phyloP scores from a whole-genome alignment of 2,113 vertebrate genomes.

The Sturnira hondurensis region DNA sequence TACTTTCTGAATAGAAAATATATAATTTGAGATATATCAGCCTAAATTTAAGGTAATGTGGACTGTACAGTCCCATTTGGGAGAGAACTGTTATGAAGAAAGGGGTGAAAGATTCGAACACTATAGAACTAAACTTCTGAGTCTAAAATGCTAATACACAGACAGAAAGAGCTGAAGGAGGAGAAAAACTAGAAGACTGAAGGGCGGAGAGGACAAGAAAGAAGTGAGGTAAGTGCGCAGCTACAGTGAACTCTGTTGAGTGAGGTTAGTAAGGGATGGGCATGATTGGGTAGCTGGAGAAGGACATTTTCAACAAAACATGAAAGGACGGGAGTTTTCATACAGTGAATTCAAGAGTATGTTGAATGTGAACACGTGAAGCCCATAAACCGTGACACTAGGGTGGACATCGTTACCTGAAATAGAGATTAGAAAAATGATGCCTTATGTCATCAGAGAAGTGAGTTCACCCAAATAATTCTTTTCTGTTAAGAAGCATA shows the following conservation, averaged over 20 bases:
- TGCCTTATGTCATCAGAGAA: not conserved
- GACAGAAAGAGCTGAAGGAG: not conserved
- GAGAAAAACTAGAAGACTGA: not conserved
- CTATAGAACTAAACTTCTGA: not conserved
- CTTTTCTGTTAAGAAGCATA: not conserved
- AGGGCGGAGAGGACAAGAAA: not conserved
- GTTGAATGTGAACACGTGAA: not conserved
- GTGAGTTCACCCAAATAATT: not conserved
- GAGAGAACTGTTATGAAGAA: not conserved
- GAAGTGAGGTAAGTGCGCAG: too few relatives aligned
- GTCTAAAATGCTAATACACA: not conserved
- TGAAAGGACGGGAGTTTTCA: not conserved
- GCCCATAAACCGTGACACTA: not conserved
- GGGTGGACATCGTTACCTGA: not conserved
- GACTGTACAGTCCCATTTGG: too few relatives aligned
- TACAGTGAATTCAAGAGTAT: not conserved
- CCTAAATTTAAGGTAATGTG: not conserved
- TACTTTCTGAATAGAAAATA: not conserved
- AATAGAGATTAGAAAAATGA: not conserved
- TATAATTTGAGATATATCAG: not conserved
- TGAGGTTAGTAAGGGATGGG: not conserved
- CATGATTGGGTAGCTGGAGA: not conserved
- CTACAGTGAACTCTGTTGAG: accelerated
- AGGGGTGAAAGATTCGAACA: not conserved
- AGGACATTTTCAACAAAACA: not conserved